Evolutionary conservation across 2,888 invertebrate genomes (phyloP), one percentile per base, ranked within the genome.

Genomic region (Piscicola geometra): DNA sequence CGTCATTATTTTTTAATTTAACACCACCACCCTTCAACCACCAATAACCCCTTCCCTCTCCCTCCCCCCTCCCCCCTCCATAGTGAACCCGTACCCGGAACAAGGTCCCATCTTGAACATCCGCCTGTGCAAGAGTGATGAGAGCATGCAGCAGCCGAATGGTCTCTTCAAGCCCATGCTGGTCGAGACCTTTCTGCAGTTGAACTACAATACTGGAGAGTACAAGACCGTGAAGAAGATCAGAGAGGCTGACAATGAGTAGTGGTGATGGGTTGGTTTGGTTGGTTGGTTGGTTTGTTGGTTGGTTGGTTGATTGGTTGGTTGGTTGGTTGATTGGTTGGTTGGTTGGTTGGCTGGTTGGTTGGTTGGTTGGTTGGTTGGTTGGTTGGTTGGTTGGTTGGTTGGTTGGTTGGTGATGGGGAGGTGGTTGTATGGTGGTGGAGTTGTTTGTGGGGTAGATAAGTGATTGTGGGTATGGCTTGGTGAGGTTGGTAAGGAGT

Each of bases 141-240:
- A 97, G 85, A 91, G 91, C 81, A 91, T 95, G 0, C 77, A 79
- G 15, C 93, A 94, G 83, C 88, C 91, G 0, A 94, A 95, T 85
- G 93, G 93, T 79, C 90, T 91, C 0, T 90, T 90, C 82, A 86
- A 89, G 32, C 90, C 90, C 0, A 91, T 93, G 86, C 87, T 92
- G 73, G 92, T 92, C 0, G 97, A 97, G 86, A 95, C 93, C 79
- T 94, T 94, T 86, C 97, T 98, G 90, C 94, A 97, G 86, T 93
- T 98, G 93, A 97, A 98, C 87, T 97, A 97, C 87, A 92, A 92
- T 83, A 95, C 93, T 75, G 97, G 97, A 36, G 95, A 97, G 84
- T 98, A 96, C 96, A 95, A 95, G 84, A 88, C 91, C 81, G 91
- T 96, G 81, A 93, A 94, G 86, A 96, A 96, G 83, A 92, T 91